These are phyloP conservation scores for Phalacrocorax carbo DNA, from an alignment of 2,113 vertebrate species.

Conservation along the genomic window DNA sequence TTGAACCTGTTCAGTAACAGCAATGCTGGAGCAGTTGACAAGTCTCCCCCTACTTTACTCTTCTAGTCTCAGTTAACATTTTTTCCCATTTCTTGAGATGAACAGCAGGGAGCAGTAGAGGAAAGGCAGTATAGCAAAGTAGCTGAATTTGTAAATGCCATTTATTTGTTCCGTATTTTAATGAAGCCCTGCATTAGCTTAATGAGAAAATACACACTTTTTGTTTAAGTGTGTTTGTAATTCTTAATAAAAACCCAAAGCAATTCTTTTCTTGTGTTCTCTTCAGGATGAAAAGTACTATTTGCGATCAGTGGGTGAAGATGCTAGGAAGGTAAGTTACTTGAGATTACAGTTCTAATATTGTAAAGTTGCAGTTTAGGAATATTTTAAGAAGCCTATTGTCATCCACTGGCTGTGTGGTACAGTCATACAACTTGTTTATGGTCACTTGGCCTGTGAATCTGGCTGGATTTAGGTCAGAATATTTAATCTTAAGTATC, in stretches of 20 bases:
- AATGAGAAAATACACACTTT: not conserved
- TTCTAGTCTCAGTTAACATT: not conserved
- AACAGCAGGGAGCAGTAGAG: slow-evolving; percentile 58
- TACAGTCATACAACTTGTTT: not conserved
- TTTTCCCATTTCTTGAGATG: slow-evolving; percentile 7
- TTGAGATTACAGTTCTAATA: not conserved
- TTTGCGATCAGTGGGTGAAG: slow-evolving; percentile 91
- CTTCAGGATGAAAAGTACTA: slow-evolving; percentile 94
- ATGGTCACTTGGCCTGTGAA: not conserved
- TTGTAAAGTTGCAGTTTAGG: not conserved
- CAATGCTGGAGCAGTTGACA: not conserved
- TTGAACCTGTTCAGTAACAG: not conserved
- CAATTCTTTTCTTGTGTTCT: not conserved
- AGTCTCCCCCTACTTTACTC: not conserved
- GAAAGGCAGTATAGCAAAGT: slow-evolving; percentile 6
- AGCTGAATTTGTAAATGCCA: not conserved
- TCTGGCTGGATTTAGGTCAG: not conserved
- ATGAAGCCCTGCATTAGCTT: not conserved
- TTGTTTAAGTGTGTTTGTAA: not conserved
- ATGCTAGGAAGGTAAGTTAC: slow-evolving; percentile 86
- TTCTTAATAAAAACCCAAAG: not conserved
- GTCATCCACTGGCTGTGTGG: not conserved
- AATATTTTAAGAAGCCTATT: not conserved
- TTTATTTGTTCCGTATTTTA: slow-evolving; percentile 1
- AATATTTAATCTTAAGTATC: not conserved